Base-by-base conservation (phyloP, 2,888 invertebrate genomes). In the Ptycholaimellus sp. region DNA sequence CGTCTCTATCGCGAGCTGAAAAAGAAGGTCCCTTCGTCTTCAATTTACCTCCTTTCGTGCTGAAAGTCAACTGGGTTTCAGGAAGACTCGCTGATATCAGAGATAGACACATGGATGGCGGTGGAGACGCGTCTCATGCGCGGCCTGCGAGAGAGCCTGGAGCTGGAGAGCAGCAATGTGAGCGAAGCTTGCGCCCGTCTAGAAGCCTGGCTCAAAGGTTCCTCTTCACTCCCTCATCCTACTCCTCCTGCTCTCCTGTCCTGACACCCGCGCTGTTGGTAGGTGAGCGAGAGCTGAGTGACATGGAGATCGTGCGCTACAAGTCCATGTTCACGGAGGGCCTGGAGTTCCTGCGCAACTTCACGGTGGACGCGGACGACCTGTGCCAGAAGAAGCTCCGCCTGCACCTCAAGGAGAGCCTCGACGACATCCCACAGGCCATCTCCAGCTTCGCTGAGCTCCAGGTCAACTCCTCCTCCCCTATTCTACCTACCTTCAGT, bases 271-370 rank as follows among this genome's bases (percentile, higher is more conserved):
- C 35, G 3, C 20, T 13, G 21, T 39, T 28, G 41, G 48, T 35
- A 46, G 50, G 37, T 46, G 55, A 45, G 38, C 44, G 45, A 25
- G 52, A 52, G 18, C 52, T 52, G 44, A 75, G 80, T 29, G 76
- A 80, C 52, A 81, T 83, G 75, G 81, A 85, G 30, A 39, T 58
- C 45, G 79, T 85, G 68, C 82, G 83, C 55, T 78, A 83, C 40
- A 90, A 90, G 64, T 83, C 85, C 63, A 81, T 85, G 45, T 87
- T 87, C 66, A 66, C 83, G 18, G 82, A 82, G 61, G 87, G 87
- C 14, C 76, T 90, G 33, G 87, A 90, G 55, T 87, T 87, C 60
- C 72, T 90, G 47, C 70, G 67, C 32, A 82, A 81, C 64, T 85
- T 83, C 55, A 83, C 85, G 61, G 79, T 82, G 53, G 87, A 87